Conservation (phyloP, 2,888 invertebrate species). For the Noctua fimbriata region DNA sequence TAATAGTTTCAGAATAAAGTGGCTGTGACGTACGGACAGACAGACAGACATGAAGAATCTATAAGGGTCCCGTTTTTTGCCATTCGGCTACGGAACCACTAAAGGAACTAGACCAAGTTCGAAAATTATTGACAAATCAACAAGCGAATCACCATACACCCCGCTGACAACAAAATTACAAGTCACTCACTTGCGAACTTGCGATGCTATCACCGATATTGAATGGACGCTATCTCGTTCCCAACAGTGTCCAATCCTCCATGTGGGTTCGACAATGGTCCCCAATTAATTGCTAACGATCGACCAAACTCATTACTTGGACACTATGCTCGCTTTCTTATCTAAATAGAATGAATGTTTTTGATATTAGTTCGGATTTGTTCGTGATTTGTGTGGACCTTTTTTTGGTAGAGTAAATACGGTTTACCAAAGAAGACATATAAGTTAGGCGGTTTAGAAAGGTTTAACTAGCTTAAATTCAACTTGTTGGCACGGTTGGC, state of each 20-base stretch:
- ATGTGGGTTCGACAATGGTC: slow-evolving; percentile 65
- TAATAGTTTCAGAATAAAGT: too few species aligned
- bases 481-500: too few species aligned
- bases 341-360: slow-evolving; percentile 53
- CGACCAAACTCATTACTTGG: slow-evolving; percentile 67
- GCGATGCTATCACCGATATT: slow-evolving; percentile 37
- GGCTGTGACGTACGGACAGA: too few species aligned
- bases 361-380: slow-evolving; percentile 22
- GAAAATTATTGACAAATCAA: slow-evolving; percentile 12
- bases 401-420: slow-evolving; percentile 7
- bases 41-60: too few species aligned
- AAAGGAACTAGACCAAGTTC: too few species aligned
- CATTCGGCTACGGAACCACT: too few species aligned
- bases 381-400: slow-evolving; percentile 19
- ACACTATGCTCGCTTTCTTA: slow-evolving; percentile 65
- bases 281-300: slow-evolving; percentile 76
- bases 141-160: neutral
- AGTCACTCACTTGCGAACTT: neutral
- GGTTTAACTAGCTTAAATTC: neutral
- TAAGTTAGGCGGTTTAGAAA: neutral
- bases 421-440: neutral
- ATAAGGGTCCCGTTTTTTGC: too few species aligned
- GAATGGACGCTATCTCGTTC: slow-evolving; percentile 51
- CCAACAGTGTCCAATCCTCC: slow-evolving; percentile 27
- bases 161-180: slow-evolving; percentile 14